Conservation (phyloP, 2,113 vertebrate genomes). For the Psilopogon haemacephalus region DNA sequence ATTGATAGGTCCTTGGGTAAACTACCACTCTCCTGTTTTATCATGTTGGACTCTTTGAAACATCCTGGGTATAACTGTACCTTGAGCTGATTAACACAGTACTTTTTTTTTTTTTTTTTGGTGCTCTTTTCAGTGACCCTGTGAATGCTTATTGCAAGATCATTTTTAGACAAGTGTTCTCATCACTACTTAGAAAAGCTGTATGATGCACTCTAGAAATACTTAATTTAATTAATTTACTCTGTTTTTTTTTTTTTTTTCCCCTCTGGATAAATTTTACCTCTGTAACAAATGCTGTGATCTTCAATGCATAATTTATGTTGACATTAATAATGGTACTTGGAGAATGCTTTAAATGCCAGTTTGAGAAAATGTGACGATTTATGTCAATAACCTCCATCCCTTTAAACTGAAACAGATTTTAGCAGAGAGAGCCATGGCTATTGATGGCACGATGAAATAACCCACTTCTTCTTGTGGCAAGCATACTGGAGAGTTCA, state of each 20-base stretch:
- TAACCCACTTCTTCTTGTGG: conserved; percentile 25
- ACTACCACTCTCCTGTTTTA: background rate
- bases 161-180: background rate
- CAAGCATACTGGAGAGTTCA: background rate
- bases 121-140: conserved; percentile 11
- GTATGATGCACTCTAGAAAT: background rate
- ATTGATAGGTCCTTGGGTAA: background rate
- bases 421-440: background rate
- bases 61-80: background rate
- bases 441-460: conserved; percentile 10
- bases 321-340: conserved; percentile 44
- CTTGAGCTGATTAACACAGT: background rate
- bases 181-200: background rate
- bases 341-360: conserved; percentile 35
- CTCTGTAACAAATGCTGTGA: background rate
- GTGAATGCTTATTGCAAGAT: conserved; percentile 1
- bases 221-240: conserved; percentile 3
- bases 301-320: conserved; percentile 60
- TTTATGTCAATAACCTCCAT: conserved; percentile 12
- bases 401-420: conserved; percentile 23
- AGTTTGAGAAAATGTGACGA: conserved; percentile 43
- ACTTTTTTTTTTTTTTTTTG: too few species aligned
- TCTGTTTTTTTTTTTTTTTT: background rate
- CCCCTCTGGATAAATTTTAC: conserved; percentile 14
- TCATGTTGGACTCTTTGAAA: background rate